Percentiles rank a stretch among this genome's conserved stretches.
Conservation (phyloP, 2,888 invertebrate genomes). For the Amphipoea oculea region DNA sequence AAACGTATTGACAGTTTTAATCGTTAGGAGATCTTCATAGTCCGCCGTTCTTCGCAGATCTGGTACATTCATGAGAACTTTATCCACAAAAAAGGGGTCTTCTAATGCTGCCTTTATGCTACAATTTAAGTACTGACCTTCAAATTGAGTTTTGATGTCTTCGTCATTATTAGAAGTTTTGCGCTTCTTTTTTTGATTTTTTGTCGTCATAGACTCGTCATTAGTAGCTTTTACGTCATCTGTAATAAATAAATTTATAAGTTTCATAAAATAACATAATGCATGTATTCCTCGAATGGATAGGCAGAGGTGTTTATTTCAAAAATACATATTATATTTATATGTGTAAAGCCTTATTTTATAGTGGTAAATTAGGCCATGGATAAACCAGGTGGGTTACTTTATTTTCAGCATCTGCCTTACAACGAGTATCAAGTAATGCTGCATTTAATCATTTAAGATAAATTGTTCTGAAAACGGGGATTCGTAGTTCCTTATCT, state of each 20-base stretch:
- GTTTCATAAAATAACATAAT: background rate
- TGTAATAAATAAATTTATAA: conserved; percentile 48
- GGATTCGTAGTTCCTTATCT: background rate
- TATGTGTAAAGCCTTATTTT: background rate
- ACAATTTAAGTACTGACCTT: conserved; percentile 46
- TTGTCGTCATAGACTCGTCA: conserved; percentile 19
- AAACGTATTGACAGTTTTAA: background rate
- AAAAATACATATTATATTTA: background rate
- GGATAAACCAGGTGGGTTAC: background rate
- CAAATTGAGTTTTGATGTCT: conserved; percentile 26
- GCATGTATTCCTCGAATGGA: background rate
- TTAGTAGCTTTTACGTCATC: conserved; percentile 48
- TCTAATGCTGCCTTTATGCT: background rate
- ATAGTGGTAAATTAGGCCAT: background rate
- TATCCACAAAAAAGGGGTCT: background rate
- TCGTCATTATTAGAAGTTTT: conserved; percentile 70
- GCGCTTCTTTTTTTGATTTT: conserved; percentile 64
- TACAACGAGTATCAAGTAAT: background rate
- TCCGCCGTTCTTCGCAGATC: too few relatives aligned
- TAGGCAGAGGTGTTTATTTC: background rate
- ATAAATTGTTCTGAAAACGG: background rate
- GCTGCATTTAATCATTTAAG: background rate
- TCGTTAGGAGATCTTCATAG: too few relatives aligned
- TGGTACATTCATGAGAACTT: background rate
- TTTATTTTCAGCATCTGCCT: background rate